A percentile compares a stretch with the other conserved stretches of the same genome.
Conservation (phyloP, 1,140 invertebrate species). For the Leptinotarsa texana region DNA sequence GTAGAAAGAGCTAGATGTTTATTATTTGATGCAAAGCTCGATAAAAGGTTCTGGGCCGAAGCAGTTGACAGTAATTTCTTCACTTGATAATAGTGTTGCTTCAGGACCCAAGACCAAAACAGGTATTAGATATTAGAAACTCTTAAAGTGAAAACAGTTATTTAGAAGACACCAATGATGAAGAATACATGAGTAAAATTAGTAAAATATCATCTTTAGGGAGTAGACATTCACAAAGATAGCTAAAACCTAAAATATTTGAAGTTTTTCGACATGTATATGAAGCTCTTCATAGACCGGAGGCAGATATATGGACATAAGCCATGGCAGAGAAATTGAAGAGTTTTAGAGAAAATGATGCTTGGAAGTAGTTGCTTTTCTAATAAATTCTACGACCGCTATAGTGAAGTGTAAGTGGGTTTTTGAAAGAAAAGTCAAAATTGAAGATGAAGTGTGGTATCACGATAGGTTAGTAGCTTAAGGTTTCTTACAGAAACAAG, state of each 20-base stretch:
- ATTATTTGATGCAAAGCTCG: too few species aligned
- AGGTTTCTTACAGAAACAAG: background rate
- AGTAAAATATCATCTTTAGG: background rate
- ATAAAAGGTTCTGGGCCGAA: too few species aligned
- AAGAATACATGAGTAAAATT: background rate
- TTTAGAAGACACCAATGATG: background rate
- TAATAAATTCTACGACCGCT: background rate
- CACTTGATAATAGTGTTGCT: too few species aligned
- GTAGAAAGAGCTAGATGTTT: too few species aligned
- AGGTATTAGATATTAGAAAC: too few species aligned
- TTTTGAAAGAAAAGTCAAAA: background rate
- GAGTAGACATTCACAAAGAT: background rate
- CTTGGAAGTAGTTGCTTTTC: background rate
- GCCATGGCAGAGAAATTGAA: too few species aligned
- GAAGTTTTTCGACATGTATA: background rate
- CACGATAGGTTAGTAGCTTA: background rate
- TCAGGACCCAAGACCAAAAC: too few species aligned
- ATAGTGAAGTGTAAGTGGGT: conserved; percentile 3
- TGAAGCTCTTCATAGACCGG: background rate
- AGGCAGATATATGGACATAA: too few species aligned
- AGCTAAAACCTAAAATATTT: background rate
- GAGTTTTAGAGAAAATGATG: background rate
- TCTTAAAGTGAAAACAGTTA: too few species aligned
- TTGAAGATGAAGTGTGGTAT: background rate
- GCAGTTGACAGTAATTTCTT: too few species aligned